These are phyloP conservation scores for Tigriopus californicus DNA, from an alignment of 2,888 invertebrate species.

Conservation along the genomic window DNA sequence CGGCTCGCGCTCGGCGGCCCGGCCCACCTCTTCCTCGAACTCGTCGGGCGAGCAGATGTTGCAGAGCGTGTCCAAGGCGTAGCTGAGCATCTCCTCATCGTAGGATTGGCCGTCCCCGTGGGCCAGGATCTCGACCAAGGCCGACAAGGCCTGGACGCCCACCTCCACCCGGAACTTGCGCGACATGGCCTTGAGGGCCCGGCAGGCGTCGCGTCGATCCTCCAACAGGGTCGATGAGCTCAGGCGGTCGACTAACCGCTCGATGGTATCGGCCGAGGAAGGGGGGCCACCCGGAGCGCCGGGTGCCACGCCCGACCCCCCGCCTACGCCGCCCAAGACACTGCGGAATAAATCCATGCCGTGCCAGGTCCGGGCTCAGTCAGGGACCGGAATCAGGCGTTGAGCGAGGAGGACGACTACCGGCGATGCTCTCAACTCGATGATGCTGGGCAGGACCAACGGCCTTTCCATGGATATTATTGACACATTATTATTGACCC, in stretches of 20 bases:
- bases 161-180: constrained; percentile 87
- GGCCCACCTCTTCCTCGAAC: constrained; percentile 54
- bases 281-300: not conserved
- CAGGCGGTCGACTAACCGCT: constrained; percentile 76
- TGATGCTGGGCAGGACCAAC: too few relatives aligned
- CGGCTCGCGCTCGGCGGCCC: constrained; percentile 20
- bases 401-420: too few relatives aligned
- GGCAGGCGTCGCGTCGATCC: constrained; percentile 86
- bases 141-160: constrained; percentile 73
- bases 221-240: constrained; percentile 79
- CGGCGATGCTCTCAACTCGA: too few relatives aligned
- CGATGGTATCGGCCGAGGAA: constrained; percentile 33
- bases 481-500: too few relatives aligned
- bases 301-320: not conserved
- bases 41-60: constrained; percentile 64
- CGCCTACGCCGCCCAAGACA: not conserved
- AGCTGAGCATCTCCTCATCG: constrained; percentile 77
- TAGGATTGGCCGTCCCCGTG: constrained; percentile 28
- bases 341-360: constrained; percentile 9
- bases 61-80: constrained; percentile 75
- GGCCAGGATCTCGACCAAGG: constrained; percentile 22
- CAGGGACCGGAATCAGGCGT: too few relatives aligned
- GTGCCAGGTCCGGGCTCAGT: too few relatives aligned
- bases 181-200: constrained; percentile 75
- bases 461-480: too few relatives aligned